Evolutionary conservation across 2,797 vertebrate genomes (phyloP).

Genomic region (Clarias fuscus): DNA sequence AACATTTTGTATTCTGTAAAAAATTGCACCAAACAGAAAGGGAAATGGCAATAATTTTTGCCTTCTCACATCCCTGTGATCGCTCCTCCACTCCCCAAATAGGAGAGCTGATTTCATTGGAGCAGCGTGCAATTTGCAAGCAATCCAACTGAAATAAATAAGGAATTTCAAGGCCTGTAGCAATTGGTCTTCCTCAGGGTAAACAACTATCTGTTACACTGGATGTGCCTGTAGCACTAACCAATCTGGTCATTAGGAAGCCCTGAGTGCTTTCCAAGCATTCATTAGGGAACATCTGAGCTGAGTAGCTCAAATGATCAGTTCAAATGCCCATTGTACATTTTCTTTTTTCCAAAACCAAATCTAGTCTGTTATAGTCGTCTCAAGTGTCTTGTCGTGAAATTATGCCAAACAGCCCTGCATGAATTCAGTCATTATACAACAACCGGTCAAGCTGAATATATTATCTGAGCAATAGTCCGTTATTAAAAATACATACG

Average conservation of each 20-base stretch:
- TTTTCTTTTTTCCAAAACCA: background rate
- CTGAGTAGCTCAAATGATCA: background rate
- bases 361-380: background rate
- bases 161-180: background rate
- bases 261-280: background rate
- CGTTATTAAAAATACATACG: background rate
- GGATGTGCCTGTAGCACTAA: background rate
- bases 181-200: background rate
- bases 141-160: slow-evolving; percentile 5
- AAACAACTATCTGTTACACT: slow-evolving; percentile 11
- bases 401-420: background rate
- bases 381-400: background rate
- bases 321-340: background rate
- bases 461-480: background rate
- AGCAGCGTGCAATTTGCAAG: background rate
- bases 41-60: background rate
- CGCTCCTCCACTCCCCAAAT: background rate
- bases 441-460: background rate
- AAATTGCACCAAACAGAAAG: background rate
- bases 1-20: background rate
- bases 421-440: slow-evolving; percentile 8
- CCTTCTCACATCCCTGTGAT: background rate
- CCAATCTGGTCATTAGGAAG: slow-evolving; percentile 9
- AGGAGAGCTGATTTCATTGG: background rate
- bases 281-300: background rate